Percentiles rank a stretch among this genome's conserved stretches.
Evolutionary conservation across 1,140 invertebrate genomes (phyloP).

Genomic region (Meteorus sp.): DNA sequence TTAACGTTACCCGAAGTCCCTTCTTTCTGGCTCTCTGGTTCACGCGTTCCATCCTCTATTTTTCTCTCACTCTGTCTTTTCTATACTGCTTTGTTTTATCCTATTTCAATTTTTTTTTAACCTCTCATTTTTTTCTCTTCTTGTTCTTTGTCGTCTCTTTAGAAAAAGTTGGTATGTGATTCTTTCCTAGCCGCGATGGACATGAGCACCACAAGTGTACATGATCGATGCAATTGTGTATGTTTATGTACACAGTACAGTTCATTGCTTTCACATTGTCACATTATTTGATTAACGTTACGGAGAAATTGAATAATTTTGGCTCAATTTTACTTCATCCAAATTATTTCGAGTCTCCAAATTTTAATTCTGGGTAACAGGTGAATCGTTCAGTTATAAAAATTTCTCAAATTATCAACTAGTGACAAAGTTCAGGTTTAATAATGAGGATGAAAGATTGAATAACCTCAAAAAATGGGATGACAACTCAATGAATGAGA

Average conservation of each 20-base stretch:
- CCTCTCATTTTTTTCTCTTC: not conserved
- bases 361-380: too few species aligned
- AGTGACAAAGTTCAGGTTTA: too few species aligned
- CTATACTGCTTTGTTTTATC: conserved; percentile 9
- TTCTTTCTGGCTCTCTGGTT: conserved; percentile 19
- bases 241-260: conserved; percentile 6
- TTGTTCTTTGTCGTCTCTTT: not conserved
- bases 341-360: too few species aligned
- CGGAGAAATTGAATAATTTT: not conserved
- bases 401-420: too few species aligned
- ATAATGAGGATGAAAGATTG: too few species aligned
- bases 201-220: conserved; percentile 3
- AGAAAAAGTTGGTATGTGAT: not conserved
- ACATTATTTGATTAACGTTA: not conserved
- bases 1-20: conserved; percentile 27
- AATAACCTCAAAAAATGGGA: too few species aligned
- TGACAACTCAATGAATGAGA: too few species aligned
- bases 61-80: conserved; percentile 9
- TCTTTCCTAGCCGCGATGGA: not conserved
- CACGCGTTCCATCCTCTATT: conserved; percentile 6
- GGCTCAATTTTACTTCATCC: too few species aligned
- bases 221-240: not conserved
- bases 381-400: too few species aligned
- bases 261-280: too few species aligned
- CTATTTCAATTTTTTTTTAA: not conserved